A percentile compares a stretch with the other conserved stretches of the same genome.
These are phyloP conservation scores for Sebastolobus altivelis DNA, from an alignment of 2,797 vertebrate species.

Conservation along the genomic window DNA sequence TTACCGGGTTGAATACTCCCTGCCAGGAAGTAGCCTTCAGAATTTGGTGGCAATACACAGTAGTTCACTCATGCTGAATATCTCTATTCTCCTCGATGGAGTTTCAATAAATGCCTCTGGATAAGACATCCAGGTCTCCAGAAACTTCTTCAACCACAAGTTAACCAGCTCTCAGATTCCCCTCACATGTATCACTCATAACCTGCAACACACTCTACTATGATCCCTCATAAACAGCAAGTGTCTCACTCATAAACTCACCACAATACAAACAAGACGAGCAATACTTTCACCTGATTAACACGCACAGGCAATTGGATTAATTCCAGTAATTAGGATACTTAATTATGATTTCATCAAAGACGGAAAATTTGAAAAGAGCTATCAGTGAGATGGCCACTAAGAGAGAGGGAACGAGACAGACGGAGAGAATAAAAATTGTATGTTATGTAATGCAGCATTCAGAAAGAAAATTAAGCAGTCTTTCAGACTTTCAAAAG, in stretches of 20 bases:
- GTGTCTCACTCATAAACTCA: slow-evolving; percentile 9
- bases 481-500: not conserved
- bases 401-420: not conserved
- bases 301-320: slow-evolving; percentile 40
- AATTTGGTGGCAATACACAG: not conserved
- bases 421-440: not conserved
- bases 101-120: not conserved
- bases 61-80: not conserved
- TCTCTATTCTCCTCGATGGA: accelerated
- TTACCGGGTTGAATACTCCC: not conserved
- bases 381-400: slow-evolving; percentile 7
- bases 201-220: not conserved
- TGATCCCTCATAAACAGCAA: slow-evolving; percentile 14
- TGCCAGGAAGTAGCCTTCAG: not conserved
- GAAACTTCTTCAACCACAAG: not conserved
- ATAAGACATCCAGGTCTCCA: not conserved
- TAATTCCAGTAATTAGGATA: slow-evolving; percentile 52
- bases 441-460: not conserved
- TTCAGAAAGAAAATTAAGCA: not conserved
- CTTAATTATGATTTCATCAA: slow-evolving; percentile 54
- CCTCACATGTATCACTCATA: slow-evolving; percentile 1
- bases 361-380: slow-evolving; percentile 31
- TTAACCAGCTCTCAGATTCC: not conserved
- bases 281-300: slow-evolving; percentile 22
- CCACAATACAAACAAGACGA: slow-evolving; percentile 18